phyloP scores from a whole-genome alignment of 2,113 vertebrate species.

The Glaucomys volans region DNA sequence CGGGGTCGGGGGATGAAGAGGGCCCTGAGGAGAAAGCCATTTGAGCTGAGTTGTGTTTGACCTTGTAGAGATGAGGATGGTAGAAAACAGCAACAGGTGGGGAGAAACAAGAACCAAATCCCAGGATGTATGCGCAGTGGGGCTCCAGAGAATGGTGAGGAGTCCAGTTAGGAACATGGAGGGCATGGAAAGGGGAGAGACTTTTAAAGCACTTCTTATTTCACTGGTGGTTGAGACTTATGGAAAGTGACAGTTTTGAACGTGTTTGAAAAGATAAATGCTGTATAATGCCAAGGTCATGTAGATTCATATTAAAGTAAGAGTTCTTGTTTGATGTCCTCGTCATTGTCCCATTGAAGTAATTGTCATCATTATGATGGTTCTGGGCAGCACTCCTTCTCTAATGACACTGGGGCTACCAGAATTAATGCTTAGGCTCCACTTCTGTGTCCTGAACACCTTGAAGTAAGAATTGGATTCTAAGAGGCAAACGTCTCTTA shows the following conservation, averaged over 20 bases:
- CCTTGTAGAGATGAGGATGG: not conserved
- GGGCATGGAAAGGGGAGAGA: not conserved
- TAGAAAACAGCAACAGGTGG: not conserved
- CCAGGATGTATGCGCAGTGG: not conserved
- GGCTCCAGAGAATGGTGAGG: not conserved
- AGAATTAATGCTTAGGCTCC: not conserved
- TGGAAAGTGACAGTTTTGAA: not conserved
- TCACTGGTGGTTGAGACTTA: not conserved
- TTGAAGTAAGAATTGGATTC: not conserved
- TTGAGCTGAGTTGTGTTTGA: not conserved
- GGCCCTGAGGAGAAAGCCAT: not conserved
- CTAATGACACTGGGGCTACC: not conserved
- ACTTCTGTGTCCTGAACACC: not conserved
- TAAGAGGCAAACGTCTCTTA: not conserved
- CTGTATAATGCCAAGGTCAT: not conserved
- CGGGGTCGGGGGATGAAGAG: not conserved
- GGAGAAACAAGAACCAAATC: not conserved
- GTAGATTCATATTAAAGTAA: not conserved
- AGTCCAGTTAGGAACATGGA: not conserved
- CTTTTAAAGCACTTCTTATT: not conserved
- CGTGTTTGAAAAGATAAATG: not conserved
- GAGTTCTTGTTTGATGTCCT: not conserved
- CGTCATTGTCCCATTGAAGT: not conserved
- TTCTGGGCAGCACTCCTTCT: not conserved
- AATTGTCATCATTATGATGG: not conserved